Evolutionary conservation across 2,797 vertebrate genomes (phyloP).

Genomic region (Cirrhinus mrigala): DNA sequence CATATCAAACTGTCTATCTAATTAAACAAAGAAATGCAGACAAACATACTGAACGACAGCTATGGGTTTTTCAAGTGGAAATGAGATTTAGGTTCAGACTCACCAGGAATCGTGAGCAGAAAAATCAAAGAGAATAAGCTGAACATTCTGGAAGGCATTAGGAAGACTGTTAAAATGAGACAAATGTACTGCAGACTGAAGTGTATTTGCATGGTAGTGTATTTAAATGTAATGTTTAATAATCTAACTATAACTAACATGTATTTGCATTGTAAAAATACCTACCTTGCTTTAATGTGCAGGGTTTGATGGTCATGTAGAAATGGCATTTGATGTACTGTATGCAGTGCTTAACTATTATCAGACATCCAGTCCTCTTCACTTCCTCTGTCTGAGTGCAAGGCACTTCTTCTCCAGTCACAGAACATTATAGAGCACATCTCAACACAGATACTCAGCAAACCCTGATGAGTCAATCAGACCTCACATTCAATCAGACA

Average conservation of each 20-base stretch:
- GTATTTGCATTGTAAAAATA: background rate
- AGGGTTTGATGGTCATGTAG: background rate
- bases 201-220: background rate
- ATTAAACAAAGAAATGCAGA: background rate
- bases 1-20: background rate
- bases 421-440: no score
- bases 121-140: background rate
- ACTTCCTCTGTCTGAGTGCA: background rate
- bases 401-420: background rate
- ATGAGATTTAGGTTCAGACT: background rate
- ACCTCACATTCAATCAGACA: background rate
- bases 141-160: conserved; percentile 23
- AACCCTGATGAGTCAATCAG: background rate
- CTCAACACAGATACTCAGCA: background rate
- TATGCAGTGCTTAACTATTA: background rate
- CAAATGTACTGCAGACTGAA: background rate
- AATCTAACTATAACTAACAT: background rate
- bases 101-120: background rate
- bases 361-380: background rate
- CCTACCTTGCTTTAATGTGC: background rate
- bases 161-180: background rate
- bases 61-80: background rate
- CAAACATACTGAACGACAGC: background rate
- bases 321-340: background rate
- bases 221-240: background rate